phyloP scores from a whole-genome alignment of 2,888 invertebrate species.

The Chrysolina oricalcia region DNA sequence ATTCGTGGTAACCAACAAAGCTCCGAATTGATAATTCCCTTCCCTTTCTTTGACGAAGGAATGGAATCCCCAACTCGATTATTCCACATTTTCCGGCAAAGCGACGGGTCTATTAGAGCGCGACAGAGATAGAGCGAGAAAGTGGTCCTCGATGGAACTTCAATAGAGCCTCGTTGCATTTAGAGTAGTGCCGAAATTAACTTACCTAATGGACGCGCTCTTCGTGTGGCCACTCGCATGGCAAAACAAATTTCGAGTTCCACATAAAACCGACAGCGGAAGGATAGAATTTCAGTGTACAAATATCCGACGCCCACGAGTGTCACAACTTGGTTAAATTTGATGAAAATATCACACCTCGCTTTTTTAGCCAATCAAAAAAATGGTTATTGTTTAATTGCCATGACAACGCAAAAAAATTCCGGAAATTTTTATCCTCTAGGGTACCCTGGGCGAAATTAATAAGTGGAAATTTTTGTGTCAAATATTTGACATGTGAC shows the following conservation, averaged over 20 bases:
- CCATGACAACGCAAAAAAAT: too few species aligned
- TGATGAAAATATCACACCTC: not conserved
- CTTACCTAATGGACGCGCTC: slow-evolving; percentile 6
- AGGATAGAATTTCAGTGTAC: not conserved
- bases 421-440: too few species aligned
- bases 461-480: too few species aligned
- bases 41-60: too few species aligned
- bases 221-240: not conserved
- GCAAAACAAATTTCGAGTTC: not conserved
- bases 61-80: not conserved
- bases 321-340: not conserved
- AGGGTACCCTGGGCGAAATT: too few species aligned
- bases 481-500: too few species aligned
- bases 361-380: too few species aligned
- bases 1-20: too few species aligned
- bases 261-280: not conserved
- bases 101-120: not conserved
- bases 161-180: not conserved
- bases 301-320: not conserved
- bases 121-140: not conserved
- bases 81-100: not conserved
- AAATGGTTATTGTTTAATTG: too few species aligned
- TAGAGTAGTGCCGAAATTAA: slow-evolving; percentile 1
- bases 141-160: not conserved
- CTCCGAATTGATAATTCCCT: too few species aligned